Conservation (phyloP, 2,113 vertebrate genomes). For the Nycticryphes semicollaris region DNA sequence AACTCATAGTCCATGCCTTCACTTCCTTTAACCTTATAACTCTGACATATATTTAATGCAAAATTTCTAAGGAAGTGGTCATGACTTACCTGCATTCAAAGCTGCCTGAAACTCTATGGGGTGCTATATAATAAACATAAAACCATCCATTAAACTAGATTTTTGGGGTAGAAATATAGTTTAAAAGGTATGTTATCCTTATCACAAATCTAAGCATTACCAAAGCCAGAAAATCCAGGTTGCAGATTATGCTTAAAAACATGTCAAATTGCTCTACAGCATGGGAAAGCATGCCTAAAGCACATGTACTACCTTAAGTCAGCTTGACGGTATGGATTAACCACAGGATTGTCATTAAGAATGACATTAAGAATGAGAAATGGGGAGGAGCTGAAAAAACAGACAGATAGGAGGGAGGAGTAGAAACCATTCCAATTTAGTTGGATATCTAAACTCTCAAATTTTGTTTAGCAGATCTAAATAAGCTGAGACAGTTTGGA, state of each 20-base stretch:
- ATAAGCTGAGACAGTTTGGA: background rate
- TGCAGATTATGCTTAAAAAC: background rate
- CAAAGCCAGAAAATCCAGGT: background rate
- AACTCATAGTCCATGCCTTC: background rate
- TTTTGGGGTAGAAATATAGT: background rate
- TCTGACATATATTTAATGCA: background rate
- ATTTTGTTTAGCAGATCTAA: background rate
- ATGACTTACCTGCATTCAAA: background rate
- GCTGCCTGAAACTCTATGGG: background rate
- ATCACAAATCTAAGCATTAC: background rate
- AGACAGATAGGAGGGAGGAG: background rate
- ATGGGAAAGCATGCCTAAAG: background rate
- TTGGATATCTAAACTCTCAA: background rate
- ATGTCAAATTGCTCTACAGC: background rate
- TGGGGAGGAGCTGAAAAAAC: background rate
- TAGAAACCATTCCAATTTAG: background rate
- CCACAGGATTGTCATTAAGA: background rate
- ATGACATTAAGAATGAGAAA: background rate
- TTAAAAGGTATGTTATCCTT: background rate
- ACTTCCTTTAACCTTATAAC: background rate
- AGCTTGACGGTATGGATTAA: background rate
- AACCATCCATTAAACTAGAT: background rate
- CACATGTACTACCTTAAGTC: background rate
- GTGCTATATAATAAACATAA: fast-evolving
- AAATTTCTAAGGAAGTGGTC: background rate